These are phyloP conservation scores for Acronicta aceris DNA, from an alignment of 2,888 invertebrate species.

Conservation along the genomic window DNA sequence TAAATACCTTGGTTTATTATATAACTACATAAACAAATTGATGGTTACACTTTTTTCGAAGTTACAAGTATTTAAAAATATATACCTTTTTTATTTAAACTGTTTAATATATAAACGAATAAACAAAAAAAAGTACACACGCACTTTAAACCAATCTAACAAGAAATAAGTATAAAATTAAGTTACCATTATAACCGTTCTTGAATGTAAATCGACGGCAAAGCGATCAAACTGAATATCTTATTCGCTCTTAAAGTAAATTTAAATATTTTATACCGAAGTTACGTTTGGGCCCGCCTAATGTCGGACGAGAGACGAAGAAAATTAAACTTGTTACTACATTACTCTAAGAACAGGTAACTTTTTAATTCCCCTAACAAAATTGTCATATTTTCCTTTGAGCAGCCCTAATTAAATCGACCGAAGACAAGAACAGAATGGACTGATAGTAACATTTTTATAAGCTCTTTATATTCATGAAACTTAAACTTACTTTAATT, in stretches of 20 bases:
- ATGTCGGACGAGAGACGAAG: conserved; percentile 72
- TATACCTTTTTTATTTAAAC: too few relatives aligned
- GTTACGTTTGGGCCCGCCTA: conserved; percentile 64
- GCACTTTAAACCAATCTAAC: conserved; percentile 52
- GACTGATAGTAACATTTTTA: conserved; percentile 76
- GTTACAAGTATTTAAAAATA: too few relatives aligned
- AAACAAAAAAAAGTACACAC: conserved; percentile 22
- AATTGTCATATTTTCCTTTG: conserved; percentile 85
- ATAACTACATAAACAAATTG: too few relatives aligned
- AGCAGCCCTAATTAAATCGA: conserved; percentile 78
- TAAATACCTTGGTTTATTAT: too few relatives aligned
- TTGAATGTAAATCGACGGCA: conserved; percentile 60
- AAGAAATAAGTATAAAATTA: conserved; percentile 55
- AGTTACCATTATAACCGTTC: conserved; percentile 55
- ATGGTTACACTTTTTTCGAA: too few relatives aligned
- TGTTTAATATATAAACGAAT: too few relatives aligned
- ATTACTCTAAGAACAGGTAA: conserved; percentile 82
- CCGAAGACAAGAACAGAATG: conserved; percentile 60
- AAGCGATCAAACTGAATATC: conserved; percentile 67
- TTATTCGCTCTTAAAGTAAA: conserved; percentile 66
- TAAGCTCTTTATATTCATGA: conserved; percentile 62
- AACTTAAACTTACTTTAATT: conserved; percentile 1
- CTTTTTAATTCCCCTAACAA: conserved; percentile 83
- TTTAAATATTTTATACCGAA: conserved; percentile 72
- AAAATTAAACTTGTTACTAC: conserved; percentile 82